phyloP scores from a whole-genome alignment of 2,797 vertebrate genomes.

The Chelidonichthys spinosus region DNA sequence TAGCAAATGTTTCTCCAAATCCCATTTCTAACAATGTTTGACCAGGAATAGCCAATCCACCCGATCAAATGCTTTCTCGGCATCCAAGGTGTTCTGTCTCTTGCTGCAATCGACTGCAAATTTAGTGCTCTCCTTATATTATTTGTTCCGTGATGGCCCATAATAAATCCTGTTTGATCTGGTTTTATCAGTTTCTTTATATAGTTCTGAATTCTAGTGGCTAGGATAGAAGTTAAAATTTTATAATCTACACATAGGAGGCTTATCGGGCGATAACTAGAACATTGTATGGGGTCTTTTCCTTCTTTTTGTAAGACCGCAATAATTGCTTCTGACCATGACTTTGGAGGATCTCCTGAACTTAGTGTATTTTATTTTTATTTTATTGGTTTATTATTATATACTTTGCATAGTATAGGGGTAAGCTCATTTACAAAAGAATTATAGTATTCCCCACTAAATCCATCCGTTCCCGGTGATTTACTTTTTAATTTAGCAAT shows the following conservation, averaged over 20 bases:
- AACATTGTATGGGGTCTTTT: constrained; percentile 3
- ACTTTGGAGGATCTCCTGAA: background rate
- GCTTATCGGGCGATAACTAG: background rate
- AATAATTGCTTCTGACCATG: constrained; percentile 11
- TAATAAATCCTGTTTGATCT: background rate
- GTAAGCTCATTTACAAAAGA: constrained; percentile 1
- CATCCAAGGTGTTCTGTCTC: too few relatives aligned
- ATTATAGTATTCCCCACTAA: constrained; percentile 33
- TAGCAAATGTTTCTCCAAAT: too few relatives aligned
- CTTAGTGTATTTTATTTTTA: too few relatives aligned
- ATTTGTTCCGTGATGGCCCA: too few relatives aligned
- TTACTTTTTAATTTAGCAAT: constrained; percentile 30
- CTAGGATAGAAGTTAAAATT: constrained; percentile 18
- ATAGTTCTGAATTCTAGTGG: constrained; percentile 21
- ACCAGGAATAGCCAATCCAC: too few relatives aligned
- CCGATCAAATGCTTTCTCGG: too few relatives aligned
- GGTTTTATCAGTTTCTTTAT: constrained; percentile 21
- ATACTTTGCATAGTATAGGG: background rate
- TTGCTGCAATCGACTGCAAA: too few relatives aligned
- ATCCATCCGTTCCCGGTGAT: constrained; percentile 18
- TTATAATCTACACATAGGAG: constrained; percentile 12
- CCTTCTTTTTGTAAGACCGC: constrained; percentile 15
- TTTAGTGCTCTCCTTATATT: too few relatives aligned
- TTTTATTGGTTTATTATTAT: too few relatives aligned
- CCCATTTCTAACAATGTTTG: too few relatives aligned